phyloP scores from a whole-genome alignment of 2,113 vertebrate species.

The Myocastor coypus region DNA sequence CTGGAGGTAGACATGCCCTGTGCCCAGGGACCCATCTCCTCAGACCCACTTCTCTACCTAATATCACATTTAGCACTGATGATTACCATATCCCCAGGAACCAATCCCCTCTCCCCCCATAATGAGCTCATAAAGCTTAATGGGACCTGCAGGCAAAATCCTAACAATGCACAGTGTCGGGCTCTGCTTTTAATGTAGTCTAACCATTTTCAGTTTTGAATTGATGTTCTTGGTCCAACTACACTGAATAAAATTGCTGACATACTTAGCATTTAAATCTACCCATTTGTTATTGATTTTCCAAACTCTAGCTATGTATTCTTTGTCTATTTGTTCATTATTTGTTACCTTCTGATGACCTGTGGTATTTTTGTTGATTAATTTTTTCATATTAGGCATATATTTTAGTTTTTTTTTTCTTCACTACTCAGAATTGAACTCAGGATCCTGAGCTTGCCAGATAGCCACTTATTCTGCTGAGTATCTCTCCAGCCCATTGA shows the following conservation, averaged over 20 bases:
- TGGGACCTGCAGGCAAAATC: not conserved
- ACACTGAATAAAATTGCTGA: not conserved
- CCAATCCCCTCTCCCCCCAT: not conserved
- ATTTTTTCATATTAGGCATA: not conserved
- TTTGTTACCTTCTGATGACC: not conserved
- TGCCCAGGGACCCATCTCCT: not conserved
- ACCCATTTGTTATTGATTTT: not conserved
- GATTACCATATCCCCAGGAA: not conserved
- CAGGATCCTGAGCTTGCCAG: no score
- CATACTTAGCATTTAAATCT: not conserved
- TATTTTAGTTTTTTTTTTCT: not conserved
- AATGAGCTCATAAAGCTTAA: not conserved
- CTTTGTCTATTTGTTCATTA: not conserved
- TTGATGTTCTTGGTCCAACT: not conserved
- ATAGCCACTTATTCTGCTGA: no score
- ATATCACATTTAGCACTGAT: not conserved
- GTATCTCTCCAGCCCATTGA: no score
- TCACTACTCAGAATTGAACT: not conserved
- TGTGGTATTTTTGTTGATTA: not conserved
- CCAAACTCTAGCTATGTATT: not conserved
- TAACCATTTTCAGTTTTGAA: not conserved
- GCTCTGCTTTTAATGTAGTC: not conserved
- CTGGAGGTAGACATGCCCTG: not conserved
- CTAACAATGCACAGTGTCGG: not conserved
- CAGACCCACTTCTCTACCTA: not conserved